phyloP scores from a whole-genome alignment of 2,888 invertebrate species.

The Cordilura impudica region DNA sequence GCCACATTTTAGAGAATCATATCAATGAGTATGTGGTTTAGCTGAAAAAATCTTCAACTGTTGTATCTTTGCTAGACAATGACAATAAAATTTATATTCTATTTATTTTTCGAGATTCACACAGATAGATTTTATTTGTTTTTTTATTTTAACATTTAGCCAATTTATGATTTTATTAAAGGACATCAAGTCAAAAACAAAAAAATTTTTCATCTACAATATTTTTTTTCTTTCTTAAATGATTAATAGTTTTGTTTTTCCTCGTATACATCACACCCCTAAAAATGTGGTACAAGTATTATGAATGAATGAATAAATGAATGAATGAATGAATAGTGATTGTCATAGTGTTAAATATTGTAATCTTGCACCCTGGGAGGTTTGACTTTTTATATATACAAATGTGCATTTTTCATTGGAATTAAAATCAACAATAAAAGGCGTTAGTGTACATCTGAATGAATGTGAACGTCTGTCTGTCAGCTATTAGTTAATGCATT shows the following conservation, averaged over 20 bases:
- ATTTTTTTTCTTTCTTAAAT: constrained; percentile 18
- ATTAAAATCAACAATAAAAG: neutral
- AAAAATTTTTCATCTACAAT: constrained; percentile 8
- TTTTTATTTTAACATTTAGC: neutral
- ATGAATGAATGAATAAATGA: constrained; percentile 20
- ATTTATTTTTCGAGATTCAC: constrained; percentile 29
- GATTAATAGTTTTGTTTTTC: constrained; percentile 50
- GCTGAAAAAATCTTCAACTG: constrained; percentile 29
- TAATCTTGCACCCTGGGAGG: constrained; percentile 41
- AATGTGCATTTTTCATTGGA: constrained; percentile 15
- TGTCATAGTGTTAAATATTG: neutral
- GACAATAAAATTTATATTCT: constrained; percentile 54
- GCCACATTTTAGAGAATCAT: neutral
- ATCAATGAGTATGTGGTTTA: constrained; percentile 50
- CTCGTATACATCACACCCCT: constrained; percentile 40
- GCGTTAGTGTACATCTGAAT: constrained; percentile 13
- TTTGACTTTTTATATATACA: constrained; percentile 22
- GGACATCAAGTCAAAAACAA: constrained; percentile 33
- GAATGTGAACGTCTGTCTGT: constrained; percentile 23
- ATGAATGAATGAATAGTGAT: constrained; percentile 24
- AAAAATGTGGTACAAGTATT: constrained; percentile 41
- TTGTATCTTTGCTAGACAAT: constrained; percentile 36
- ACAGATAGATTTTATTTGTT: neutral
- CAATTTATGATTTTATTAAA: constrained; percentile 32
- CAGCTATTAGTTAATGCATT: constrained; percentile 41